phyloP scores from a whole-genome alignment of 2,888 invertebrate species.

The Drosophila mettleri region DNA sequence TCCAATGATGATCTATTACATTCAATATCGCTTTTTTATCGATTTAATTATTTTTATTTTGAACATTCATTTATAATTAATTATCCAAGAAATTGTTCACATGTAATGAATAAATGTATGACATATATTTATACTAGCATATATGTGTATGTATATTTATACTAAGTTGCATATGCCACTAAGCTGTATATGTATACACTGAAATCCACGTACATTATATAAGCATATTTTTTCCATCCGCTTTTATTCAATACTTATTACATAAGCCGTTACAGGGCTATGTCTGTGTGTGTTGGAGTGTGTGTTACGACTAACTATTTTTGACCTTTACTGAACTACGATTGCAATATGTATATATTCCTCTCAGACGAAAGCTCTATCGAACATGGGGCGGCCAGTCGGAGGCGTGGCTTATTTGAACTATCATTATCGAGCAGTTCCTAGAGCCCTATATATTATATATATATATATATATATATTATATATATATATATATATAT shows the following conservation, averaged over 20 bases:
- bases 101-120: conserved; percentile 4
- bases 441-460: background rate
- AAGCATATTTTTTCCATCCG: conserved; percentile 31
- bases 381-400: background rate
- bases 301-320: conserved; percentile 20
- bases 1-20: conserved; percentile 19
- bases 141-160: conserved; percentile 15
- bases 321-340: conserved; percentile 21
- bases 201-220: conserved; percentile 36
- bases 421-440: conserved; percentile 5
- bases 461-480: too few species aligned
- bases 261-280: conserved; percentile 39
- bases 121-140: conserved; percentile 1
- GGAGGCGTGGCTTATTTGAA: conserved; percentile 11
- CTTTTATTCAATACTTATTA: conserved; percentile 24
- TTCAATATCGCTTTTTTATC: conserved; percentile 52
- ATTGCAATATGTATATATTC: conserved; percentile 14
- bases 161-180: conserved; percentile 15
- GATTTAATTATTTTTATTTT: conserved; percentile 65
- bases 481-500: too few species aligned
- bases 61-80: conserved; percentile 68
- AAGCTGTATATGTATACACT: conserved; percentile 23
- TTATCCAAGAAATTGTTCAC: conserved; percentile 50
- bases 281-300: conserved; percentile 3
- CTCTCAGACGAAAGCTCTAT: conserved; percentile 12